Evolutionary conservation across 1,140 invertebrate genomes (phyloP).

Genomic region (Whitmania pigra): DNA sequence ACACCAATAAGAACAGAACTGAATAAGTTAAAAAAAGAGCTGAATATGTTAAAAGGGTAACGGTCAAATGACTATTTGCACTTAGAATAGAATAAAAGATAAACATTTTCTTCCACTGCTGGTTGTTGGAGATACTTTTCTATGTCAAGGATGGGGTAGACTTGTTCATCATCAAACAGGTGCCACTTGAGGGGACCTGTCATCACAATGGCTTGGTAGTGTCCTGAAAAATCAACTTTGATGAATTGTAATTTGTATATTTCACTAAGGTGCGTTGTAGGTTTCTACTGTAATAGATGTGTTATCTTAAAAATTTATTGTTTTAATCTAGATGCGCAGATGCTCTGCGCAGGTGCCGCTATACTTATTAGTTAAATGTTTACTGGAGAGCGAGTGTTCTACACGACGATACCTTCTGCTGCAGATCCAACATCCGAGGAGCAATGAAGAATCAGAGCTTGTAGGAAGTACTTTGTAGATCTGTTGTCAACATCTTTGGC

Average conservation of each 20-base stretch:
- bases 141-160: background rate
- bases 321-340: too few relatives aligned
- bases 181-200: background rate
- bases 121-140: background rate
- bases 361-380: background rate
- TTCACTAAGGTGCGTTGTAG: too few relatives aligned
- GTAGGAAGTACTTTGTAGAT: background rate
- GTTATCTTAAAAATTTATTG: too few relatives aligned
- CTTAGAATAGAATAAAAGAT: slow-evolving; percentile 2
- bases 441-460: background rate
- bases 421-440: background rate
- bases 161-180: background rate
- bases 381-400: background rate
- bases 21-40: background rate
- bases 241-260: too few relatives aligned
- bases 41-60: background rate
- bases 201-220: background rate
- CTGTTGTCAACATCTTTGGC: background rate
- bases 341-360: too few relatives aligned
- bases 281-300: too few relatives aligned
- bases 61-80: background rate
- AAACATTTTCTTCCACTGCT: background rate
- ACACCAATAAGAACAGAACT: background rate
- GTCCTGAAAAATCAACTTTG: background rate
- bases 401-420: slow-evolving; percentile 3